A percentile compares a stretch with the other conserved stretches of the same genome.
Conservation (phyloP, 2,888 invertebrate species). For the Drosophila bunnanda region DNA sequence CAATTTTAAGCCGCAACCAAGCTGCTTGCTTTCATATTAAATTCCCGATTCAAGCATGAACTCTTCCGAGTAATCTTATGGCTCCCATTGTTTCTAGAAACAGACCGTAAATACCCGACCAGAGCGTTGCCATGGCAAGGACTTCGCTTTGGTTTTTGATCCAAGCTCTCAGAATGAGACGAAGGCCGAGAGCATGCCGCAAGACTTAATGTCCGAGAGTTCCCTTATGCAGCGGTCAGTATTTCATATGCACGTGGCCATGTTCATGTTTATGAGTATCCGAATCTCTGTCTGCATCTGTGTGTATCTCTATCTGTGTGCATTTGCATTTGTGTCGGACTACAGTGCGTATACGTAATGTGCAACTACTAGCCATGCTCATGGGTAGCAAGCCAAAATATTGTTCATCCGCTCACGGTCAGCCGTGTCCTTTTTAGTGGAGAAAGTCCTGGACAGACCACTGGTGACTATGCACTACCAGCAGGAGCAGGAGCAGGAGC, state of each 20-base stretch:
- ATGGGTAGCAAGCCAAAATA: slow-evolving; percentile 26
- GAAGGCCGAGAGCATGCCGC: slow-evolving; percentile 32
- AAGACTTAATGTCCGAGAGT: slow-evolving; percentile 42
- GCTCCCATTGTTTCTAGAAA: slow-evolving; percentile 14
- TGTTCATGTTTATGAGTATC: slow-evolving; percentile 45
- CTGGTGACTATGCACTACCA: slow-evolving; percentile 51
- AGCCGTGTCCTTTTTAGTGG: neutral
- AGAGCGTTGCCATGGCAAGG: slow-evolving; percentile 30
- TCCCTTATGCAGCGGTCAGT: slow-evolving; percentile 65
- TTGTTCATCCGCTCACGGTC: slow-evolving; percentile 13
- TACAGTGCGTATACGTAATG: slow-evolving; percentile 80
- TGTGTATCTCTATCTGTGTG: slow-evolving; percentile 19
- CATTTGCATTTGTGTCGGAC: slow-evolving; percentile 32
- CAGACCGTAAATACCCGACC: slow-evolving; percentile 9
- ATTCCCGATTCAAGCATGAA: slow-evolving; percentile 1
- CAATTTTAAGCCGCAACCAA: slow-evolving; percentile 16
- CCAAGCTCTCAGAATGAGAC: slow-evolving; percentile 21
- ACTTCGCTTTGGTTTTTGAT: slow-evolving; percentile 21
- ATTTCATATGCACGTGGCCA: slow-evolving; percentile 69
- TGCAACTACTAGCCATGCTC: slow-evolving; percentile 60
- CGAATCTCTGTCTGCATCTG: slow-evolving; percentile 20
- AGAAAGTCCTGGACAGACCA: slow-evolving; percentile 4
- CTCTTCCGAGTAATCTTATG: slow-evolving; percentile 19
- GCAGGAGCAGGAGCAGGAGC: neutral
- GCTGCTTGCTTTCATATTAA: neutral